These are phyloP conservation scores for Buphagus erythrorhynchus DNA, from an alignment of 2,797 vertebrate genomes.

Conservation along the genomic window DNA sequence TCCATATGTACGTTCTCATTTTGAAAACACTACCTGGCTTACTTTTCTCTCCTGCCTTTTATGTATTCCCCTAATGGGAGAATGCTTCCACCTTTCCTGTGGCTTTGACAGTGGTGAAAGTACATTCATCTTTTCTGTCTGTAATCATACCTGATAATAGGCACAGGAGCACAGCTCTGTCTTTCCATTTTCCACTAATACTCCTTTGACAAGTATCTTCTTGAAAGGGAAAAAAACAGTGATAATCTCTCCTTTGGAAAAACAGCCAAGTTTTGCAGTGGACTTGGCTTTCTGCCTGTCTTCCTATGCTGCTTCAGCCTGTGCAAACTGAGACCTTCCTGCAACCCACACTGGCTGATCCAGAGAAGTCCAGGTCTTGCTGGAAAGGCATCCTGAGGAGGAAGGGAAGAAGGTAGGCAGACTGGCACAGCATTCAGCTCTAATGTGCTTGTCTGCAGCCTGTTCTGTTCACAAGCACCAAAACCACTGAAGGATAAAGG, in stretches of 20 bases:
- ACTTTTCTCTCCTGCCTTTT: conserved; percentile 19
- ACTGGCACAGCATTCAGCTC: not conserved
- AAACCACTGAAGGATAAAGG: not conserved
- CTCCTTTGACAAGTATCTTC: conserved; percentile 9
- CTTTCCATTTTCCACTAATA: conserved; percentile 44
- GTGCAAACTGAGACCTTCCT: not conserved
- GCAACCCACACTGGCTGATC: not conserved
- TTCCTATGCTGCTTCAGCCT: not conserved
- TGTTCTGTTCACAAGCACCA: not conserved
- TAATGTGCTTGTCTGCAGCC: not conserved
- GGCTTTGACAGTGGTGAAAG: not conserved
- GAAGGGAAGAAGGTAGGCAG: not conserved
- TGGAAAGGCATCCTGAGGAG: not conserved
- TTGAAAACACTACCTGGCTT: conserved; percentile 20
- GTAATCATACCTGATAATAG: conserved; percentile 45
- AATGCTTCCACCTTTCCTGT: not conserved
- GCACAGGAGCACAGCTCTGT: not conserved
- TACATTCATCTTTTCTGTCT: conserved; percentile 21
- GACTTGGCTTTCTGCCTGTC: conserved; percentile 5
- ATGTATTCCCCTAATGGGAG: not conserved
- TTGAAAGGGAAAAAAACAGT: conserved; percentile 1
- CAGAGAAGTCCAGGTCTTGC: not conserved
- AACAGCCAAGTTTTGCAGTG: not conserved
- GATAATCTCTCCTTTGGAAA: conserved; percentile 20
- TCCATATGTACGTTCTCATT: not conserved